Evolutionary conservation across 2,888 invertebrate genomes (phyloP).

Genomic region (Petrolisthes manimaculis): DNA sequence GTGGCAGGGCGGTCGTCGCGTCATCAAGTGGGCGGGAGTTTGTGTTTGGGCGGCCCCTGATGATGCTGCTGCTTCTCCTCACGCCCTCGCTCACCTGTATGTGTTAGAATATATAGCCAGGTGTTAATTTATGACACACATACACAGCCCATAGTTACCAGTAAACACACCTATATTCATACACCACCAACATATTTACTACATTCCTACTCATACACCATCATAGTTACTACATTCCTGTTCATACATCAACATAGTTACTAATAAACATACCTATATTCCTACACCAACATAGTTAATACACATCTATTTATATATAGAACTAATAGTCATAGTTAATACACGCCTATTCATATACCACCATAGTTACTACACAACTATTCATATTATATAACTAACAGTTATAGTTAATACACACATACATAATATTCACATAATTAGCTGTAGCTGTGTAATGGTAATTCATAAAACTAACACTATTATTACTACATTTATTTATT

Average conservation of each 20-base stretch:
- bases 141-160: neutral
- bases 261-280: neutral
- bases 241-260: no score
- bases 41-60: neutral
- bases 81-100: neutral
- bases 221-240: neutral
- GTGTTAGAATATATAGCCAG: neutral
- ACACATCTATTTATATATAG: neutral
- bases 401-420: neutral
- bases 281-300: neutral
- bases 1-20: constrained; percentile 42
- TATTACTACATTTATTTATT: no score
- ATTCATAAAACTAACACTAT: no score
- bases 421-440: no score
- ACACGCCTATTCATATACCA: no score
- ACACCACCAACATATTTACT: neutral
- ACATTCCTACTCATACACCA: neutral
- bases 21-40: constrained; percentile 39
- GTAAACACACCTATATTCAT: neutral
- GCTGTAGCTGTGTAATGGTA: no score
- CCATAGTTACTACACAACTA: neutral
- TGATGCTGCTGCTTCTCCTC: no score
- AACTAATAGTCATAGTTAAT: neutral
- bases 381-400: neutral
- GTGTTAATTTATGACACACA: neutral